phyloP scores from a whole-genome alignment of 2,888 invertebrate genomes.

The Sussaba pulchella region DNA sequence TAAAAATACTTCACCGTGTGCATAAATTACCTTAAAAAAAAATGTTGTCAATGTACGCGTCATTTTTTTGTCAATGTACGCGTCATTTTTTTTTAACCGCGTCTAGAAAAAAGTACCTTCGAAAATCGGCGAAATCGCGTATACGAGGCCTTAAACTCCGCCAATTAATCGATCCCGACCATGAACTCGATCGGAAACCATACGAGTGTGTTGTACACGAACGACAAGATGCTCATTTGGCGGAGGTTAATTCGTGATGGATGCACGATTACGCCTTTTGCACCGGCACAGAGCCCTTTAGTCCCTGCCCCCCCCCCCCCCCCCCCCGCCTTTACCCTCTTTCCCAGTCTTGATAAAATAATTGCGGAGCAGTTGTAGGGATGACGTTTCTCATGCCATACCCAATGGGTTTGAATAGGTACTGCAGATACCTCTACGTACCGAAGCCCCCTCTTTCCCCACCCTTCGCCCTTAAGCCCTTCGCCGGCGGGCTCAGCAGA shows the following conservation, averaged over 20 bases:
- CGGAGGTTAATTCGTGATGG: constrained; percentile 28
- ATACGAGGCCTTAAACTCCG: not conserved
- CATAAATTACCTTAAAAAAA: no score
- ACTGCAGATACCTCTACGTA: constrained; percentile 44
- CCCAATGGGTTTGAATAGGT: constrained; percentile 30
- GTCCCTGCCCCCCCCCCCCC: no score
- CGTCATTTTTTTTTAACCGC: no score
- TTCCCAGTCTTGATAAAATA: constrained; percentile 38
- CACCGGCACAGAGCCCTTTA: constrained; percentile 43
- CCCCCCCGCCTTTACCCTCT: no score
- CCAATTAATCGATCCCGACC: constrained; percentile 55
- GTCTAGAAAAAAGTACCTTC: no score
- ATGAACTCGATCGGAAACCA: constrained; percentile 55
- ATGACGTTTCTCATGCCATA: constrained; percentile 10
- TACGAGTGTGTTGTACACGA: constrained; percentile 9
- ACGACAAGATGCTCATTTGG: constrained; percentile 29
- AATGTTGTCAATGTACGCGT: no score
- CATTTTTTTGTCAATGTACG: no score
- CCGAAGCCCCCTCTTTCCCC: no score
- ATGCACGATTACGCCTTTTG: constrained; percentile 56
- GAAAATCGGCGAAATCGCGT: no score
- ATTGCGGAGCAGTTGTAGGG: constrained; percentile 27
- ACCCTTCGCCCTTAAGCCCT: constrained; percentile 25
- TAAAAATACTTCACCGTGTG: no score
- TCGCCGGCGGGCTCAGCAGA: constrained; percentile 40